Base-by-base conservation (phyloP, 2,113 vertebrate species). In the Uria lomvia region DNA sequence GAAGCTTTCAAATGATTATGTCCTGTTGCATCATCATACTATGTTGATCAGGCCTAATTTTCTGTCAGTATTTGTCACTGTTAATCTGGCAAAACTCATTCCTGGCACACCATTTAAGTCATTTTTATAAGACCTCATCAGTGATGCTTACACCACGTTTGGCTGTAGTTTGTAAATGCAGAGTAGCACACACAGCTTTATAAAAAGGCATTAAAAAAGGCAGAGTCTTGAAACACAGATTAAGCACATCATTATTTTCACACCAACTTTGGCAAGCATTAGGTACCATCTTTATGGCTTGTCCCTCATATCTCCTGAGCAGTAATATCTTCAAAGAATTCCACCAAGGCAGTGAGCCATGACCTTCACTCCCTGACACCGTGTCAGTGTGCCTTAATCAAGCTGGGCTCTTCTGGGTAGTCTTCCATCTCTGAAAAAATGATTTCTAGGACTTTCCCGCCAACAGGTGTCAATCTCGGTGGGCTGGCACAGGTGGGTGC, bases 241-340 rank as follows among this genome's bases (percentile, higher is more conserved):
- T 60, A 76, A 68, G 34, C 47, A 75, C 30, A 66, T 65, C 52
- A 82, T n/a, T 24, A 58, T 79, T 96, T 83, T 76, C 45, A 90
- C 85, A 47, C 27, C 36, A 50, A 50, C 45, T 83, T 52, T 55
- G 42, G 55, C 58, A 93, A 88, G n/a, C 45, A 50, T 55, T 75
- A 82, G 78, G 32, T 58, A 17, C 34, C 4, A 2, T 76, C 90
- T 86, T 94, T 59, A 53, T 38, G 66, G 50, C 26, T 66, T 5
- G 5, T 50, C 63, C 49, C 62, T 86, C 75, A 5, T 56, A 86
- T 74, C 32, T 90, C 55, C 82, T 56, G 74, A 82, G 58, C 40
- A 73, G 73, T 47, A 80, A 7, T 52, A 88, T 53, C 94, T 94
- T 92, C 93, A 97, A 90, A 92, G 93, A 83, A 96, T 96, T 93